Evolutionary conservation across 2,113 vertebrate species (phyloP).

Genomic region (Azemiops feae): DNA sequence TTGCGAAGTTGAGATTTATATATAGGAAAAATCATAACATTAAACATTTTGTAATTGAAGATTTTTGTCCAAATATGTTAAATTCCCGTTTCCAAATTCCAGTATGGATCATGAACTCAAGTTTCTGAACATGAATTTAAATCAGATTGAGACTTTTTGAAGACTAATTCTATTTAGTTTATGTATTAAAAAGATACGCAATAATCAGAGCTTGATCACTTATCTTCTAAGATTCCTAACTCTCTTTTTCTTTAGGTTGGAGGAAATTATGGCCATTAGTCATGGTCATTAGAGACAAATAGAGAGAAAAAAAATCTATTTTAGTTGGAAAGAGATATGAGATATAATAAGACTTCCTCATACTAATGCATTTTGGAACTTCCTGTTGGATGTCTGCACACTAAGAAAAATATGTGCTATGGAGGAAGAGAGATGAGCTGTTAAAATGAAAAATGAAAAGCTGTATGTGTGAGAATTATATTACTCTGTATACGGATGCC

Average conservation of each 20-base stretch:
- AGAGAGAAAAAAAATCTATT: background rate
- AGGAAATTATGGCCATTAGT: background rate
- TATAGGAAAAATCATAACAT: background rate
- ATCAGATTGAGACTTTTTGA: background rate
- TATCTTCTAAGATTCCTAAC: background rate
- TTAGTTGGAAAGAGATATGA: background rate
- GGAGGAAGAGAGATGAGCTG: background rate
- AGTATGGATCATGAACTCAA: background rate
- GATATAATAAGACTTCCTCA: background rate
- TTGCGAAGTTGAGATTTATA: background rate
- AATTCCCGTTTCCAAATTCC: background rate
- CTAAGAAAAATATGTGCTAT: background rate
- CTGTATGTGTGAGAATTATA: background rate
- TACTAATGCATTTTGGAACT: background rate
- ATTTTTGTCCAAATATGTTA: background rate
- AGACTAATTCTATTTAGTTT: background rate
- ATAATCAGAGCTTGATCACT: background rate
- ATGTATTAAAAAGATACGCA: background rate
- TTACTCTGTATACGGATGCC: background rate
- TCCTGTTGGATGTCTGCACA: background rate
- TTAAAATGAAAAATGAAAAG: background rate
- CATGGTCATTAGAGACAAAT: background rate
- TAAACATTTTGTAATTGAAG: background rate
- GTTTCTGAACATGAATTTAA: background rate
- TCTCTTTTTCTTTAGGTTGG: background rate